Evolutionary conservation across 2,888 invertebrate genomes (phyloP).

Genomic region (Chorisops tibialis): DNA sequence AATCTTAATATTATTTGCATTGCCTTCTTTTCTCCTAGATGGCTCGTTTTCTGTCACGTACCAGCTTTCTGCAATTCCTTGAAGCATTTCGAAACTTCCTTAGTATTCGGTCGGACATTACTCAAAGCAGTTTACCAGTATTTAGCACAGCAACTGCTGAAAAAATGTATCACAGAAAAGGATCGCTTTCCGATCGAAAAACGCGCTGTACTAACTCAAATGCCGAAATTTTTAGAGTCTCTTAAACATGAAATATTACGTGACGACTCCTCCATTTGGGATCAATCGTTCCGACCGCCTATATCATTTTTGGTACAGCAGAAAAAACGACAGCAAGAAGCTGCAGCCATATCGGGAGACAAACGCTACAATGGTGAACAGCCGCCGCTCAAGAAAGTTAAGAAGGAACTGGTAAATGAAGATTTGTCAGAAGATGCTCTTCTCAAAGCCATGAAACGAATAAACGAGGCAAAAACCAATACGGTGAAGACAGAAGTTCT

Average conservation of each 20-base stretch:
- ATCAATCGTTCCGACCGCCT: slow-evolving; percentile 73
- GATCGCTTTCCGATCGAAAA: slow-evolving; percentile 89
- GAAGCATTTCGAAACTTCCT: slow-evolving; percentile 83
- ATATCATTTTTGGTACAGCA: slow-evolving; percentile 48
- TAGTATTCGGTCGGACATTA: slow-evolving; percentile 86
- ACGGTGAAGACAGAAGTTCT: slow-evolving; percentile 60
- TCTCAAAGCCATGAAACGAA: slow-evolving; percentile 75
- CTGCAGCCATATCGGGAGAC: slow-evolving; percentile 38
- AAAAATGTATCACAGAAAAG: slow-evolving; percentile 84
- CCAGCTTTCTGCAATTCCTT: slow-evolving; percentile 93
- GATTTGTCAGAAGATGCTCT: slow-evolving; percentile 78
- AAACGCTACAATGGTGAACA: slow-evolving; percentile 25
- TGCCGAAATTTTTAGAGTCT: slow-evolving; percentile 86
- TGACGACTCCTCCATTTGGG: slow-evolving; percentile 88
- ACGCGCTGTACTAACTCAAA: slow-evolving; percentile 74
- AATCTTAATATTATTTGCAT: no score
- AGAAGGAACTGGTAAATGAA: slow-evolving; percentile 52
- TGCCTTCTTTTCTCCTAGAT: no score
- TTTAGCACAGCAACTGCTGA: slow-evolving; percentile 82
- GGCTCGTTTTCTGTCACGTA: slow-evolving; percentile 94
- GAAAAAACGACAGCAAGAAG: slow-evolving; percentile 48
- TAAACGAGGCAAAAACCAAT: slow-evolving; percentile 72
- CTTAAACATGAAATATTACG: slow-evolving; percentile 86
- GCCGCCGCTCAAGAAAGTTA: slow-evolving; percentile 33
- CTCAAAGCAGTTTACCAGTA: slow-evolving; percentile 78